Conservation (phyloP, 2,113 vertebrate species). For the Urocitellus parryii region DNA sequence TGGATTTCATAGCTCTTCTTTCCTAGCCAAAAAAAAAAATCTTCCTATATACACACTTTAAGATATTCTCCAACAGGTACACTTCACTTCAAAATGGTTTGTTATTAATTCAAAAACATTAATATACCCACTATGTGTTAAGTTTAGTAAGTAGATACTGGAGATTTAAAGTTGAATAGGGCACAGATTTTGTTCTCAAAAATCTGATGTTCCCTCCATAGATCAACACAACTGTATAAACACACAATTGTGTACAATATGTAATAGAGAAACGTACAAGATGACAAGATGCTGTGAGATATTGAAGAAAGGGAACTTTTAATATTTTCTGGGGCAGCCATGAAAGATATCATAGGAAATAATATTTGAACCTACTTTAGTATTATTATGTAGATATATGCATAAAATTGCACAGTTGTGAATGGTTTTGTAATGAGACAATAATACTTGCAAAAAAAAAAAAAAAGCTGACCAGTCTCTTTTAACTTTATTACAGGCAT, state of each 20-base stretch:
- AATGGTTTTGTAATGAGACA: neutral
- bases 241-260: neutral
- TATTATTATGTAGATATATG: neutral
- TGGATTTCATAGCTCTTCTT: neutral
- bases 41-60: neutral
- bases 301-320: neutral
- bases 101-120: neutral
- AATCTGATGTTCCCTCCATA: neutral
- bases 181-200: neutral
- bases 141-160: neutral
- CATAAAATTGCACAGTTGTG: neutral
- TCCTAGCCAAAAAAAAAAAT: neutral
- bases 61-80: neutral
- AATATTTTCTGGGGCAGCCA: neutral
- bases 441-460: neutral
- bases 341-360: neutral
- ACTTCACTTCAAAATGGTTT: neutral
- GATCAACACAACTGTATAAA: neutral
- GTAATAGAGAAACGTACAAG: neutral
- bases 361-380: neutral
- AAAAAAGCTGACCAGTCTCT: neutral
- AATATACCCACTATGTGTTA: neutral
- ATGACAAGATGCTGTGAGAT: neutral
- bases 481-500: neutral
- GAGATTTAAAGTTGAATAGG: neutral